A percentile compares a stretch with the other conserved stretches of the same genome.
Conservation (phyloP, 2,113 vertebrate genomes). For the Centropus unirufus region DNA sequence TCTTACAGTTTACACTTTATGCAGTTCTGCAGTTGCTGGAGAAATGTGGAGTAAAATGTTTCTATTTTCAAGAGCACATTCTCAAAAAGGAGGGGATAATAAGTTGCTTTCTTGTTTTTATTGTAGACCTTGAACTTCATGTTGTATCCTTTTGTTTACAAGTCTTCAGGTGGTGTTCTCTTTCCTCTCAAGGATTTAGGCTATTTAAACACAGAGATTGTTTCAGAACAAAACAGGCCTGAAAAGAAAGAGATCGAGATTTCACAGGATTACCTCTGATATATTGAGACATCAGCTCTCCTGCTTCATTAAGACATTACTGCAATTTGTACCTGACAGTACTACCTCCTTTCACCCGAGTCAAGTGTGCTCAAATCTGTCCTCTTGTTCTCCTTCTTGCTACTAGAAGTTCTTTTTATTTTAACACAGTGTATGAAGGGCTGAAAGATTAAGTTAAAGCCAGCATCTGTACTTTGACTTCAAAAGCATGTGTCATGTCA, state of each 20-base stretch:
- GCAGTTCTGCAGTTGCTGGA: background rate
- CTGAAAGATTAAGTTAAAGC: background rate
- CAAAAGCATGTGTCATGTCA: background rate
- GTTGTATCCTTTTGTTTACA: background rate
- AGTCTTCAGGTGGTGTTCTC: background rate
- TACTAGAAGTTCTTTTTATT: background rate
- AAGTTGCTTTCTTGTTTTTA: background rate
- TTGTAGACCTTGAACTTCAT: background rate
- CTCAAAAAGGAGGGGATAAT: background rate
- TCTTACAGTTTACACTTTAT: background rate
- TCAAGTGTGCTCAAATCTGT: background rate
- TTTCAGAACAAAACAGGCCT: background rate
- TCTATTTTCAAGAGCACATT: background rate
- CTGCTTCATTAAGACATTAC: background rate
- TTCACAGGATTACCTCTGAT: background rate
- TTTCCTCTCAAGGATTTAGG: background rate
- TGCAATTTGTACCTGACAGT: fast-evolving
- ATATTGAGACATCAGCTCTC: background rate
- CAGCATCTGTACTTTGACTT: background rate
- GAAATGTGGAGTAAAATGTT: background rate
- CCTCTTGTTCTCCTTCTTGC: background rate
- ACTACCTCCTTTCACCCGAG: background rate
- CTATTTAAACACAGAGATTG: background rate
- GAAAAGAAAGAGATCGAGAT: background rate
- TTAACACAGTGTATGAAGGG: background rate